These are phyloP conservation scores for Odobenus rosmarus DNA, from an alignment of 2,113 vertebrate species.

Conservation along the genomic window DNA sequence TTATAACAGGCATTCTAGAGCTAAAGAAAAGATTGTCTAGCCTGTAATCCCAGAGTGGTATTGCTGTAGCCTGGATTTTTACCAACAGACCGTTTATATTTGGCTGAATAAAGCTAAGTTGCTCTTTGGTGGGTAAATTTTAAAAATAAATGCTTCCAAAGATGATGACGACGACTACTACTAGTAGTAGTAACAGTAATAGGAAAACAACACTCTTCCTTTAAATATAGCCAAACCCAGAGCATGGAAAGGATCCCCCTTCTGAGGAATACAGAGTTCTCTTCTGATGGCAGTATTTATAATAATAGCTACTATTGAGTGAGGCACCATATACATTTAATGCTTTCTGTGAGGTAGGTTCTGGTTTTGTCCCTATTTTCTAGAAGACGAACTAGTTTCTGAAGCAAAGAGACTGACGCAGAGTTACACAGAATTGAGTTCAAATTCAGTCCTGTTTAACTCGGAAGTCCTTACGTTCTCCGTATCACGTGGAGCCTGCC, in stretches of 20 bases:
- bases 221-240: not conserved
- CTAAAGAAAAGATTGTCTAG: conserved; percentile 31
- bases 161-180: not conserved
- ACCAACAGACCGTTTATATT: conserved; percentile 29
- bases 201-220: not conserved
- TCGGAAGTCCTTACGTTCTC: not conserved
- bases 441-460: not conserved
- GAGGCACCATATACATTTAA: not conserved
- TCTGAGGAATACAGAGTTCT: not conserved
- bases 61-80: conserved; percentile 26
- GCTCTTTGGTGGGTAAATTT: not conserved
- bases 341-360: not conserved
- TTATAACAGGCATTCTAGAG: conserved; percentile 29
- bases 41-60: not conserved
- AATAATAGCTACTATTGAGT: not conserved
- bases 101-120: conserved; percentile 24
- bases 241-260: not conserved
- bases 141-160: conserved; percentile 44
- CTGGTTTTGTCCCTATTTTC: not conserved
- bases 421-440: not conserved
- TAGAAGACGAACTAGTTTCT: not conserved
- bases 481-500: not conserved
- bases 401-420: not conserved
- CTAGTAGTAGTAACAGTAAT: not conserved
- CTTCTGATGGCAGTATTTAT: not conserved